A percentile compares a stretch with the other conserved stretches of the same genome.
Evolutionary conservation across 2,113 vertebrate species (phyloP).

Genomic region (Pelmatolapia mariae): DNA sequence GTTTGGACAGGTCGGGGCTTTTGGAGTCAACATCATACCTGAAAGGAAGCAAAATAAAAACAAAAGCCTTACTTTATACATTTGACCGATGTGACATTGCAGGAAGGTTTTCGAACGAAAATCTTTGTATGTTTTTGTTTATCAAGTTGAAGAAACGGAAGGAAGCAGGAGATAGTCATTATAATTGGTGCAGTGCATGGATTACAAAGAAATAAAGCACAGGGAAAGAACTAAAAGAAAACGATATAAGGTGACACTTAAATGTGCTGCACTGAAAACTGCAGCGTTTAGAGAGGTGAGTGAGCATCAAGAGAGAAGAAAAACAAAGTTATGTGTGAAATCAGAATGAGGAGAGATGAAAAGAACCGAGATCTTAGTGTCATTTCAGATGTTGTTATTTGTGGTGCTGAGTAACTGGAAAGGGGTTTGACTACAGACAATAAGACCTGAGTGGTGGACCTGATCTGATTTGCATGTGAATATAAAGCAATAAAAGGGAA

Average conservation of each 20-base stretch:
- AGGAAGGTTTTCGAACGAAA: background rate
- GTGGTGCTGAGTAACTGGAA: background rate
- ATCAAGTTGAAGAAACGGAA: background rate
- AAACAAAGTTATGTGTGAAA: background rate
- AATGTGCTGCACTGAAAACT: background rate
- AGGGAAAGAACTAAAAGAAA: background rate
- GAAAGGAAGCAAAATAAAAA: slow-evolving; percentile 16
- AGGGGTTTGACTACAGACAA: background rate
- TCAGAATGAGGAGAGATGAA: slow-evolving; percentile 9
- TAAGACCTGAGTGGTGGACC: background rate
- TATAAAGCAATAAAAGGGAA: slow-evolving; percentile 30
- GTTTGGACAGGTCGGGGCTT: slow-evolving; percentile 93
- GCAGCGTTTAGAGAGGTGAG: background rate
- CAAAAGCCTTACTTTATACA: background rate
- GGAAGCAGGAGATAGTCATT: background rate
- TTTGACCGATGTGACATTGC: background rate
- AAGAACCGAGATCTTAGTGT: background rate
- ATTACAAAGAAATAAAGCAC: background rate
- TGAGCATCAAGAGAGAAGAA: background rate
- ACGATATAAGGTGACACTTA: background rate
- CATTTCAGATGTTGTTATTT: slow-evolving; percentile 1
- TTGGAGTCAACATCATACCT: slow-evolving; percentile 96
- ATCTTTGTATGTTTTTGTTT: background rate
- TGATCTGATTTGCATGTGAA: slow-evolving; percentile 50
- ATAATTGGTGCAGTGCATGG: background rate